These are phyloP conservation scores for Dicaeum eximium DNA, from an alignment of 2,113 vertebrate species.

Conservation along the genomic window DNA sequence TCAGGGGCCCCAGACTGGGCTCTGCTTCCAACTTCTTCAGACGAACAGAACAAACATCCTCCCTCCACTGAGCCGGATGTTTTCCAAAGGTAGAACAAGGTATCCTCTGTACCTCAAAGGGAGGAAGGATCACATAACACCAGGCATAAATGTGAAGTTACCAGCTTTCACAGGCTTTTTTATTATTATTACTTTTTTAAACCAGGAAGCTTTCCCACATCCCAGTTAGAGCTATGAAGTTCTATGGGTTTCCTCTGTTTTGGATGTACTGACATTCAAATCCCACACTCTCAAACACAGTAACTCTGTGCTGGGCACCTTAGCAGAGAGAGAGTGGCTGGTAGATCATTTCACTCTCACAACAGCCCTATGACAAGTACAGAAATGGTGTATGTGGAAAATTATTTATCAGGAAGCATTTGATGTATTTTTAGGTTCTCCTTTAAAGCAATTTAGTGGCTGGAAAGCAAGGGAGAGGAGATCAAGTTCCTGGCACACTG, in stretches of 20 bases:
- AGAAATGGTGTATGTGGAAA: not conserved
- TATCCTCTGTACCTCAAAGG: slow-evolving; percentile 54
- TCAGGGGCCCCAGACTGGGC: slow-evolving; percentile 21
- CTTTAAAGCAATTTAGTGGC: not conserved
- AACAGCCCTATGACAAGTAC: not conserved
- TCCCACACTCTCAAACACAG: not conserved
- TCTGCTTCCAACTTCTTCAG: slow-evolving; percentile 43
- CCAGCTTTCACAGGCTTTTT: not conserved
- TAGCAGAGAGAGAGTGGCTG: not conserved
- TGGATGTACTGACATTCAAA: not conserved
- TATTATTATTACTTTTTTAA: slow-evolving; percentile 16
- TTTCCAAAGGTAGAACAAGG: slow-evolving; percentile 55
- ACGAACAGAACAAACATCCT: slow-evolving; percentile 61
- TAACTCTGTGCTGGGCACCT: not conserved
- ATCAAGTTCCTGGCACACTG: not conserved
- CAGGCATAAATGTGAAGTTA: not conserved
- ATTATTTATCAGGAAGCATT: slow-evolving; percentile 31
- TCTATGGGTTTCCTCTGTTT: not conserved
- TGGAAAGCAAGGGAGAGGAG: not conserved
- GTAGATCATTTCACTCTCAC: not conserved
- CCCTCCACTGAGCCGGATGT: slow-evolving; percentile 32
- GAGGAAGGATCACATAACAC: slow-evolving; percentile 56
- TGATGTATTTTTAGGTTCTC: slow-evolving; percentile 30
- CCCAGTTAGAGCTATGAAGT: not conserved
- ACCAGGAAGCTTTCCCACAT: slow-evolving; percentile 23